Evolutionary conservation across 1,140 invertebrate species (phyloP).

Genomic region (Cheumatopsyche charites): DNA sequence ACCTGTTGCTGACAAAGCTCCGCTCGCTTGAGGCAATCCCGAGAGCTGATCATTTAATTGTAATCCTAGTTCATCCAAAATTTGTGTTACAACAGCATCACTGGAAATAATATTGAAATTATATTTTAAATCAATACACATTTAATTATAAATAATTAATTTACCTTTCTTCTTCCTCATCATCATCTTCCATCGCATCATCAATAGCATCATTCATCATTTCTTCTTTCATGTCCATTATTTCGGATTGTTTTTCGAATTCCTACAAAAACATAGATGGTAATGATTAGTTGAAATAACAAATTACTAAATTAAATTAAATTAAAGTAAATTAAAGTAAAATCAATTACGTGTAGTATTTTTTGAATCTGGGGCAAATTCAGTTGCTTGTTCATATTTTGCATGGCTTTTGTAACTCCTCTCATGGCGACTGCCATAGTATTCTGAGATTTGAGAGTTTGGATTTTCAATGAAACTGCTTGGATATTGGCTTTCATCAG

Average conservation of each 20-base stretch:
- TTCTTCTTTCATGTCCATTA: slow-evolving; percentile 99
- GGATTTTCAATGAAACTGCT: slow-evolving; percentile 97
- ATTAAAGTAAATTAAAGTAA: too few relatives aligned
- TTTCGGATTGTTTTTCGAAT: slow-evolving; percentile 99
- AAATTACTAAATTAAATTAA: too few relatives aligned
- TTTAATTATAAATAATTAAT: slow-evolving; percentile 15
- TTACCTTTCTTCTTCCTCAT: slow-evolving; percentile 97
- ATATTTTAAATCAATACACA: not conserved
- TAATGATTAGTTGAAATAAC: too few relatives aligned
- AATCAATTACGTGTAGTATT: slow-evolving; percentile 97
- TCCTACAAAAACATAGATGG: slow-evolving; percentile 72
- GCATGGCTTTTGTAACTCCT: slow-evolving; percentile 98
- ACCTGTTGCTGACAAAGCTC: slow-evolving; percentile 64
- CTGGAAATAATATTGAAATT: slow-evolving; percentile 57
- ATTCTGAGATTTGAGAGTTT: slow-evolving; percentile 97
- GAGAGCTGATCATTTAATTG: slow-evolving; percentile 90
- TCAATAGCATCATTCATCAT: slow-evolving; percentile 99
- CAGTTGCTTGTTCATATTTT: slow-evolving; percentile 96
- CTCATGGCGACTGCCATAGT: slow-evolving; percentile 99
- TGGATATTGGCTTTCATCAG: slow-evolving; percentile 99
- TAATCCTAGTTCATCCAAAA: slow-evolving; percentile 95
- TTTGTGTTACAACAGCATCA: slow-evolving; percentile 90
- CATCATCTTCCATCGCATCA: slow-evolving; percentile 98
- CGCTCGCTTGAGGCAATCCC: slow-evolving; percentile 79
- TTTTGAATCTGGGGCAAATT: slow-evolving; percentile 99